phyloP scores from a whole-genome alignment of 1,140 invertebrate genomes.

The Anadara kagoshimensis region DNA sequence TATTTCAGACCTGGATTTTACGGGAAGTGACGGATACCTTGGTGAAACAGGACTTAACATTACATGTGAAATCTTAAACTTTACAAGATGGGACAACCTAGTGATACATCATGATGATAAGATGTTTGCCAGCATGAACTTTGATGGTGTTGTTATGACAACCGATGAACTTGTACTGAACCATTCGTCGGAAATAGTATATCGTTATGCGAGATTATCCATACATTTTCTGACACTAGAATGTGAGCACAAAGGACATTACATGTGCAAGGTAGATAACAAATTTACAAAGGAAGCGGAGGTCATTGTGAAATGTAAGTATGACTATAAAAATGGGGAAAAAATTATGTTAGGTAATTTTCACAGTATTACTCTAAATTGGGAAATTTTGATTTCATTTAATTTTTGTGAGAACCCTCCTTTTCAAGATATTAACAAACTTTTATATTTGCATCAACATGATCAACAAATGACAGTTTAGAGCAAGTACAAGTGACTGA shows the following conservation, averaged over 20 bases:
- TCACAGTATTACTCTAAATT: too few species aligned
- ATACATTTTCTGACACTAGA: background rate
- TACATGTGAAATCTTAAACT: slow-evolving; percentile 21
- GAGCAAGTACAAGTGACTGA: too few species aligned
- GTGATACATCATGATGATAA: slow-evolving; percentile 1
- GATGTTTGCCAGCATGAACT: background rate
- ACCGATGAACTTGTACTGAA: background rate
- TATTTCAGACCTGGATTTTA: background rate
- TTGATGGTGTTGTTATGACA: background rate
- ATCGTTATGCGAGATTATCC: slow-evolving; percentile 1
- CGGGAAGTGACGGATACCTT: background rate
- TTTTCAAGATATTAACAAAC: too few species aligned
- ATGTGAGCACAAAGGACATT: slow-evolving; percentile 25
- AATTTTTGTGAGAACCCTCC: too few species aligned
- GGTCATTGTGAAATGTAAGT: slow-evolving; percentile 23
- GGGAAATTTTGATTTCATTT: too few species aligned
- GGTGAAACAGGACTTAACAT: background rate
- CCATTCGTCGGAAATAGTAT: background rate
- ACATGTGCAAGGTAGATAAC: slow-evolving; percentile 10
- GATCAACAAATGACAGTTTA: too few species aligned
- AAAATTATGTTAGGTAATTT: too few species aligned
- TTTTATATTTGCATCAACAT: too few species aligned
- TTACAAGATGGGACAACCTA: slow-evolving; percentile 13
- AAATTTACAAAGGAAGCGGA: slow-evolving; percentile 3
- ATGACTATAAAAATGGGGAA: too few species aligned